Conservation (phyloP, 2,797 vertebrate genomes). For the Sebastes minor region DNA sequence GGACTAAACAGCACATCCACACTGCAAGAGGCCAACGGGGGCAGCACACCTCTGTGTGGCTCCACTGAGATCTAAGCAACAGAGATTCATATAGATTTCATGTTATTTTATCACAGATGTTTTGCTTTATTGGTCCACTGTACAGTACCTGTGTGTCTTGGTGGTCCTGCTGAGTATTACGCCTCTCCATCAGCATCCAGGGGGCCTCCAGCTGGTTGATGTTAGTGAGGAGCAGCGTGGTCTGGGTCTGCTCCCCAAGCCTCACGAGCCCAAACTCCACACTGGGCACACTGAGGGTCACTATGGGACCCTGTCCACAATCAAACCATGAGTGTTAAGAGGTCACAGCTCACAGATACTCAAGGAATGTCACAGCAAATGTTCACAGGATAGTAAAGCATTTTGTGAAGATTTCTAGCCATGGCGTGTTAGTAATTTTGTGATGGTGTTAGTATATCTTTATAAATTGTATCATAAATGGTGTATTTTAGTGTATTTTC, state of each 20-base stretch:
- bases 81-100: neutral
- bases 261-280: slow-evolving; percentile 88
- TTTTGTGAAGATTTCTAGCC: neutral
- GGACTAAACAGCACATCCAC: slow-evolving; percentile 85
- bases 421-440: neutral
- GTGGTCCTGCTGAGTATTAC: neutral
- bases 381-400: neutral
- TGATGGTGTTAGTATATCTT: neutral
- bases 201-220: slow-evolving; percentile 82
- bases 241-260: slow-evolving; percentile 74
- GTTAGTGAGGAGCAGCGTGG: slow-evolving; percentile 84
- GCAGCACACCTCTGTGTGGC: slow-evolving; percentile 84
- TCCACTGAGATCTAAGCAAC: slow-evolving; percentile 78
- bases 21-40: slow-evolving; percentile 76
- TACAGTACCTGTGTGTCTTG: slow-evolving; percentile 60
- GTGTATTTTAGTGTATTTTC: too few relatives aligned
- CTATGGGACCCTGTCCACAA: slow-evolving; percentile 84
- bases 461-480: too few relatives aligned
- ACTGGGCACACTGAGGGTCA: slow-evolving; percentile 80
- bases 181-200: slow-evolving; percentile 86
- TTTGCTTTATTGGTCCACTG: neutral
- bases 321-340: neutral
- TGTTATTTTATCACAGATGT: neutral
- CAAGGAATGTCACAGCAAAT: neutral
- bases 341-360: neutral